These are phyloP conservation scores for Notarius lentiginosus DNA, from an alignment of 2,113 vertebrate genomes.

Conservation along the genomic window DNA sequence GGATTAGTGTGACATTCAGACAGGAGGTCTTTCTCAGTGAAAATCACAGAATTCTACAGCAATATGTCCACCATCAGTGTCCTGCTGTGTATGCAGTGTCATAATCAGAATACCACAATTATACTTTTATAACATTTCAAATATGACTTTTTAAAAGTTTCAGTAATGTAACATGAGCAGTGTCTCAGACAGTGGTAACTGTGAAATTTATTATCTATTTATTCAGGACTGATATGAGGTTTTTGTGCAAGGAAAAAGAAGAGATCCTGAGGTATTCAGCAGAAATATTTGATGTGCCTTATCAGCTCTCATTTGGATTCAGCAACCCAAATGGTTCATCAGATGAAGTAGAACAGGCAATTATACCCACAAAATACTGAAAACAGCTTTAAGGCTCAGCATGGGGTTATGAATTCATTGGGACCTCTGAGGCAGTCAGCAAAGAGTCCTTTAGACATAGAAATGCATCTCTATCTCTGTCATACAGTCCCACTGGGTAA, in stretches of 20 bases:
- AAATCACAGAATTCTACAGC: slow-evolving; percentile 41
- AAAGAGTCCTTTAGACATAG: not conserved
- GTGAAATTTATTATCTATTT: slow-evolving; percentile 24
- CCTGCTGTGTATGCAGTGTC: not conserved
- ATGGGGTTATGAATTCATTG: slow-evolving; percentile 41
- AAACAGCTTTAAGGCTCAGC: slow-evolving; percentile 42
- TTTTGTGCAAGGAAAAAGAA: slow-evolving; percentile 20
- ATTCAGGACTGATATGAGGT: not conserved
- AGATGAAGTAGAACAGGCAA: slow-evolving; percentile 63
- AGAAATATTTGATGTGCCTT: slow-evolving; percentile 59
- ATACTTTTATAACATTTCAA: not conserved
- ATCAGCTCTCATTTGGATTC: slow-evolving; percentile 67
- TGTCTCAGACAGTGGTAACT: not conserved
- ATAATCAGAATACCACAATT: slow-evolving; percentile 8
- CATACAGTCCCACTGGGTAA: slow-evolving; percentile 15
- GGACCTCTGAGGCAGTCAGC: not conserved
- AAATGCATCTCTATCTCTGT: not conserved
- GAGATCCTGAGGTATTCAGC: slow-evolving; percentile 12
- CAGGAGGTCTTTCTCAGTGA: slow-evolving; percentile 41
- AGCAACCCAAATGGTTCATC: slow-evolving; percentile 59
- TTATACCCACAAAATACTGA: slow-evolving; percentile 68
- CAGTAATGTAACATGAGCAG: not conserved
- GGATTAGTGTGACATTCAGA: slow-evolving; percentile 54
- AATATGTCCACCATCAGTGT: slow-evolving; percentile 38
- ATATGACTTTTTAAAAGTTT: slow-evolving; percentile 13